Evolutionary conservation across 2,113 vertebrate genomes (phyloP), one percentile per base, ranked within the genome.

Genomic region (Brienomyrus longianalis): DNA sequence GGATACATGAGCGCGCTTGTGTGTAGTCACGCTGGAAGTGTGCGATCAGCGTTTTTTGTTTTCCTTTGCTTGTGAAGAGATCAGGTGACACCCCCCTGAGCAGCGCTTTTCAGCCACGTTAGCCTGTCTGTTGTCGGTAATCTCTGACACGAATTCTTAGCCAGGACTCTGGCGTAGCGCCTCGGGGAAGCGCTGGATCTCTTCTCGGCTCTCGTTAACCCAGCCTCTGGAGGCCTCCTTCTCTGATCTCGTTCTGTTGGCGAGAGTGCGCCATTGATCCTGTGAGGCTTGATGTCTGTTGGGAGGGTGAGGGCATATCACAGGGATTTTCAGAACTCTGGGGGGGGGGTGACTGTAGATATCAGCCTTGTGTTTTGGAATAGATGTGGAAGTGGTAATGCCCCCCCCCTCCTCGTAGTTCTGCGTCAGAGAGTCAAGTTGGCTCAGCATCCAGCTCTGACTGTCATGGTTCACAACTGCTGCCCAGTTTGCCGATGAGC

Each of bases 1-100:
- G 27, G n/a, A 15, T 19, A 27, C 59, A 90, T 87, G 50, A 31
- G n/a, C 19, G 27, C 19, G 35, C 89, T 91, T 90, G 84, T 88
- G 59, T 54, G 85, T 35, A 39, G 85, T 19, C 31, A 13, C 5
- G 11, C 51, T 54, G 50, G 15, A 17, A 54, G 35, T 9, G 45
- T 52, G 31, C 3, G 10, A 13, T 31, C 50, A 31, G 27, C 23
- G 2, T 3, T 86, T 56, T 43, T 27, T 47, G 5, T 80, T 80
- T n/a, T 19, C 35, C 74, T 43, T 43, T 5, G 17, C 74, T 56
- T 15, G 84, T 87, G 51, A 50, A 89, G 89, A 86, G 88, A 89
- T 89, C 89, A 50, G 88, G 51, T 83, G 77, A 23, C 17, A 5
- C 35, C 86, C 31, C 48, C 80, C 39, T 54, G 83, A 83, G 88